Evolutionary conservation across 2,113 vertebrate species (phyloP).

Genomic region (Tenebrosternarchus preto): DNA sequence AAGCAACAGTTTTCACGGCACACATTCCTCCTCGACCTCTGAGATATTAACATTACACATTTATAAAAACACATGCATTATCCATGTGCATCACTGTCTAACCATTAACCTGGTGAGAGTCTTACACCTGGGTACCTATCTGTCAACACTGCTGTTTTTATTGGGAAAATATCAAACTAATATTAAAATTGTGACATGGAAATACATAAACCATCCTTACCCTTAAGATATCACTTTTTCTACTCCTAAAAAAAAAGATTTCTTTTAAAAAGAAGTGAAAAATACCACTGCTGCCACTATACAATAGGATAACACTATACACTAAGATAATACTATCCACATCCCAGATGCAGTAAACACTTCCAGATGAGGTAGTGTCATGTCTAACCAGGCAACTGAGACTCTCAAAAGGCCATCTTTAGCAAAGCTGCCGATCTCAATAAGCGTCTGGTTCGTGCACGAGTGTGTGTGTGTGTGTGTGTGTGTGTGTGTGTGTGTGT

Average conservation of each 20-base stretch:
- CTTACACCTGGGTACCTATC: conserved; percentile 71
- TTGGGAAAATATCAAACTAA: conserved; percentile 18
- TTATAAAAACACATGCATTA: conserved; percentile 80
- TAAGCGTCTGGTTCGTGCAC: conserved; percentile 55
- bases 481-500: not conserved
- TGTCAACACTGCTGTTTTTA: conserved; percentile 46
- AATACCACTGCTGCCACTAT: not conserved
- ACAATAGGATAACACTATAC: not conserved
- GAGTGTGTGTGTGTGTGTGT: too few relatives aligned
- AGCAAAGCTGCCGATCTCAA: conserved; percentile 46
- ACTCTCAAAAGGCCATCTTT: conserved; percentile 55
- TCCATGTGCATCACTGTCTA: conserved; percentile 76
- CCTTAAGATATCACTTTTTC: not conserved
- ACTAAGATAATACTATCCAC: not conserved
- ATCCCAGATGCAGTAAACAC: not conserved
- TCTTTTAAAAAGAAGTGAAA: not conserved
- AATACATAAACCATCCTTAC: not conserved
- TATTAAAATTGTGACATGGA: not conserved
- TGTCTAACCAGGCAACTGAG: conserved; percentile 18
- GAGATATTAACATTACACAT: conserved; percentile 76
- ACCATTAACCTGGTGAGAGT: conserved; percentile 67
- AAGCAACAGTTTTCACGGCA: conserved; percentile 68
- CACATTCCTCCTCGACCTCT: conserved; percentile 72
- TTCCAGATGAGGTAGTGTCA: not conserved
- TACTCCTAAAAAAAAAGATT: not conserved